Conservation (phyloP, 2,113 vertebrate species). For the Sclerurus mexicanus region DNA sequence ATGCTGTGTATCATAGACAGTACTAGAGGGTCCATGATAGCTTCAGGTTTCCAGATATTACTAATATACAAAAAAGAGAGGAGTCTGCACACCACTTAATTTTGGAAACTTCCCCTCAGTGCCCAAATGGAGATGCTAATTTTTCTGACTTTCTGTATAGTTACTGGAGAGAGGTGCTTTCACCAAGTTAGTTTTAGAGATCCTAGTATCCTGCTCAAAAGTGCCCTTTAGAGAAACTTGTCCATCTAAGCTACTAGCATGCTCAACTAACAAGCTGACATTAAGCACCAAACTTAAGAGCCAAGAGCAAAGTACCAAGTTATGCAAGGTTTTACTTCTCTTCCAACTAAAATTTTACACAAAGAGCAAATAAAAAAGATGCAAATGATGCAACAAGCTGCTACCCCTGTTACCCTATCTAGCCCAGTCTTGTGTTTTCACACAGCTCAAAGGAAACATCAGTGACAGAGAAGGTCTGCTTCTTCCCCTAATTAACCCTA, state of each 20-base stretch:
- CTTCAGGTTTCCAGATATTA: not conserved
- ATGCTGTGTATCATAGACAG: not conserved
- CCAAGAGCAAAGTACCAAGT: not conserved
- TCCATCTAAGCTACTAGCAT: not conserved
- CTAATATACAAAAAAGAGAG: fast-evolving
- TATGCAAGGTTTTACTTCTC: not conserved
- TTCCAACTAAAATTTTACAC: not conserved
- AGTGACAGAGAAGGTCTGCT: not conserved
- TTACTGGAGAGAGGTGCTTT: not conserved
- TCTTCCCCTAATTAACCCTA: not conserved
- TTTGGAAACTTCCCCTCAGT: not conserved
- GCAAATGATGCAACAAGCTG: not conserved
- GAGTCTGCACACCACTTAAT: not conserved
- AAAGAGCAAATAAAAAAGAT: not conserved
- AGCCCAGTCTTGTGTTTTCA: not conserved
- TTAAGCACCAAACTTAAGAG: not conserved
- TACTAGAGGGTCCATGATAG: not conserved
- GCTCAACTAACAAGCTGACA: not conserved
- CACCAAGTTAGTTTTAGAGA: not conserved
- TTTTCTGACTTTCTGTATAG: not conserved
- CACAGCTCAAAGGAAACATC: not conserved
- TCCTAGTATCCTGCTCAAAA: not conserved
- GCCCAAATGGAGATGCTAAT: not conserved
- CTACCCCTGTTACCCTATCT: not conserved
- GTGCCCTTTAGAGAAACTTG: not conserved